Evolutionary conservation across 2,113 vertebrate genomes (phyloP).

Genomic region (Polypterus bichir): DNA sequence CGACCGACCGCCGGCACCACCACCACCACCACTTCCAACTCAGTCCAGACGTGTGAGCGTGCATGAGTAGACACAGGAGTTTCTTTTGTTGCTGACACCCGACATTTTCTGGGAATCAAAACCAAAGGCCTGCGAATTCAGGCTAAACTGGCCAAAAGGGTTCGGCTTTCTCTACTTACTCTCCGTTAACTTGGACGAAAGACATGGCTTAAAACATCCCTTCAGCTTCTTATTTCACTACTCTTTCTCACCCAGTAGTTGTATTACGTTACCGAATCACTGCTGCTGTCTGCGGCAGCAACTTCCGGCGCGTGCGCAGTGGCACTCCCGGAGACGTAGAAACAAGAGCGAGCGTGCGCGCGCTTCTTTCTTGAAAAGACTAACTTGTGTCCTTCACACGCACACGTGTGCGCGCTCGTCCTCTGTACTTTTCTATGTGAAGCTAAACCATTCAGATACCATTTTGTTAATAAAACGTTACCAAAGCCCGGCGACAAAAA

Average conservation of each 20-base stretch:
- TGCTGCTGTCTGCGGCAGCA: constrained; percentile 65
- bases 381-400: neutral
- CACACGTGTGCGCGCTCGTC: neutral
- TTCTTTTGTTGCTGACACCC: constrained; percentile 55
- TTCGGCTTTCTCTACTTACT: constrained; percentile 39
- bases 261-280: constrained; percentile 58
- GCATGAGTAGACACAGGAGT: constrained; percentile 1
- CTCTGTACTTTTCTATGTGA: neutral
- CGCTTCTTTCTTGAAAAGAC: neutral
- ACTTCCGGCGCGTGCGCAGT: constrained; percentile 57
- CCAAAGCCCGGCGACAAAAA: too few species aligned
- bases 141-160: too few species aligned
- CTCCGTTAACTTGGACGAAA: constrained; percentile 41
- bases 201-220: constrained; percentile 46
- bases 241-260: constrained; percentile 33
- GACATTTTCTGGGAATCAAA: constrained; percentile 16
- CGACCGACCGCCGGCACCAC: too few species aligned
- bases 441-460: too few species aligned
- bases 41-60: too few species aligned
- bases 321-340: neutral
- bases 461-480: too few species aligned
- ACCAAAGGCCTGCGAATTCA: neutral
- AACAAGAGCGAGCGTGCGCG: neutral
- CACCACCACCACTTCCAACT: too few species aligned
- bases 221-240: constrained; percentile 42